Base-by-base conservation (phyloP, 2,113 vertebrate species). In the Myotis yumanensis region DNA sequence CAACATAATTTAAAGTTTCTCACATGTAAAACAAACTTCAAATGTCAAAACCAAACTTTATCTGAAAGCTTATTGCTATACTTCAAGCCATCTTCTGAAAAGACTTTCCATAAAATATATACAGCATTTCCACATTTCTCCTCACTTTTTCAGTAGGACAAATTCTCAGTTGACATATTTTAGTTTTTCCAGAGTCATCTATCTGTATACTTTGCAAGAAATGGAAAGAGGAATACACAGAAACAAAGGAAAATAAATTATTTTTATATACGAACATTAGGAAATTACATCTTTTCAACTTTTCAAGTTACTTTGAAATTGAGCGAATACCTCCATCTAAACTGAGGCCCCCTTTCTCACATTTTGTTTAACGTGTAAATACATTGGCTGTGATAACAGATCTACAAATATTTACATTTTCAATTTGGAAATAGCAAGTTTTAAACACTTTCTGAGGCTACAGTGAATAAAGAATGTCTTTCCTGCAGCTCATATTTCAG, bases 31-130 rank as follows among this genome's bases (percentile, higher is more conserved):
- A 30, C 46, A 57, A 82, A 87, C 62, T 82, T 91, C 22, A 69
- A 94, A 69, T 76, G 30, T 22, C 62, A 92, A 35, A 94, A 28
- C 14, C 54, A 48, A 88, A 71, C 64, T 92, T 82, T 86, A 57
- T 79, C 79, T 89, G 52, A 92, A 88, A 82, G 48, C n/a, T 52
- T 68, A 73, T 32, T 86, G 28, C 46, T 85, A 77, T 32, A 83
- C 14, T 66, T 89, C 17, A 85, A 79, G n/a, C 28, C 54, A 92
- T 82, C 73, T 95, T 81, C 73, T 71, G 40, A 91, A 93, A 90
- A 48, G 23, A 32, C 7, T 95, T 92, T 75, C 52, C 3, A 69
- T 90, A 89, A 94, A 90, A 90, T 59, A 87, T 51, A 83, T 43
- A 69, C 15, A 84, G 2, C 32, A 54, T 81, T 72, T 90, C 37